Base-by-base conservation (phyloP, 2,797 vertebrate species). In the Chiloscyllium punctatum region DNA sequence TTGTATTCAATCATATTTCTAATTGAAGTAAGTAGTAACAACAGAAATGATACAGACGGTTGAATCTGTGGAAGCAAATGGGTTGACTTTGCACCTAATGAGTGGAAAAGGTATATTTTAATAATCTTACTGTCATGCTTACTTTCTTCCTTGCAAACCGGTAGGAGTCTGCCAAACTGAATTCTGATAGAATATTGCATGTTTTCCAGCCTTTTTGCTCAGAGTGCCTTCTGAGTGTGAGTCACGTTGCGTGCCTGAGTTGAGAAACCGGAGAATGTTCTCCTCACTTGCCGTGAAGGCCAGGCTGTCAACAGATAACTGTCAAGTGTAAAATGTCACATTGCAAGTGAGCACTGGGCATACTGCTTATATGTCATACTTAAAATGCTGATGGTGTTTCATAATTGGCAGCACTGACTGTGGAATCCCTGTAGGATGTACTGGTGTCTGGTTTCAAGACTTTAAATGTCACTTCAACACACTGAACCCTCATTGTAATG, bases 211-310 rank as follows among this genome's bases (percentile, higher is more conserved):
- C 21, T 72, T 25, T 15, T 25, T 72, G 30, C 30, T 94, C 69
- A 72, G 51, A 72, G 21, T 51, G 77, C 53, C 71, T 95, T 57
- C 27, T 77, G 48, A 74, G 57, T 53, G 71, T 33, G 69, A 72
- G 48, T 33, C 30, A 48, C 71, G 91, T 37, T 48, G 37, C 69
- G 15, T 53, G 71, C 68, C 27, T 53, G 48, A 77, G 48, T 97
- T 97, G 97, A 79, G 96, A 96, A 97, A 97, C 96, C 95, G 97
- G 97, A 97, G 97, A 97, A 96, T 97, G 96, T 96, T 95, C 96
- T 96, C 97, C 97, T 98, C 98, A 98, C 98, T 98, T 98, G 99
- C 98, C 97, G 96, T 98, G 98, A 99, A 99, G 98, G 98, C 97
- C 97, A 96, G 96, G 97, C 95, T 96, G 96, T 97, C 97, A 98